Conservation (phyloP, 2,888 invertebrate genomes). For the Dryobota labecula region DNA sequence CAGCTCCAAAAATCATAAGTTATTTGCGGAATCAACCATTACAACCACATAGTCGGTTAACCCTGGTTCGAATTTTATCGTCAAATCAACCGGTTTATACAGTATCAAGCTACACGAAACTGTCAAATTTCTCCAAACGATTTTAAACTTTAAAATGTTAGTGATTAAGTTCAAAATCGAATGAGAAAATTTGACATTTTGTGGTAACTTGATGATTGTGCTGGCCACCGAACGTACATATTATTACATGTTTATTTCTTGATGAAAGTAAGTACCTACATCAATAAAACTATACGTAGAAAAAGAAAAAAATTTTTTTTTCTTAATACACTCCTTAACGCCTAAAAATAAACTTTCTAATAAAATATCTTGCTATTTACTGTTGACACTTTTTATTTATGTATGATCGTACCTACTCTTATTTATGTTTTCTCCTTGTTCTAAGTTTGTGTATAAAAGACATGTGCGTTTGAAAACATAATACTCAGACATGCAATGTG, state of each 20-base stretch:
- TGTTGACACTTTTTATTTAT: constrained; percentile 3
- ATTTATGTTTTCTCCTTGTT: background rate
- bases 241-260: too few relatives aligned
- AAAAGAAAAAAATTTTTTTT: background rate
- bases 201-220: too few relatives aligned
- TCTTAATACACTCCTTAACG: background rate
- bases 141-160: too few relatives aligned
- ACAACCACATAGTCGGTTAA: background rate
- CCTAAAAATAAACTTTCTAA: background rate
- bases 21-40: constrained; percentile 1
- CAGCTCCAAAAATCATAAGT: background rate
- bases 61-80: background rate
- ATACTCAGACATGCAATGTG: background rate
- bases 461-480: background rate
- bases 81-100: constrained; percentile 2
- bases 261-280: too few relatives aligned
- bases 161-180: too few relatives aligned
- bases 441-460: background rate
- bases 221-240: too few relatives aligned
- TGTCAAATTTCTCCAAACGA: too few relatives aligned
- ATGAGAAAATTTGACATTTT: too few relatives aligned
- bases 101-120: too few relatives aligned
- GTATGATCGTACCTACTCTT: background rate
- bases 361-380: background rate
- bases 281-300: background rate